Evolutionary conservation across 2,888 invertebrate genomes (phyloP), one percentile per base, ranked within the genome.

Genomic region (Sepiola atlantica): DNA sequence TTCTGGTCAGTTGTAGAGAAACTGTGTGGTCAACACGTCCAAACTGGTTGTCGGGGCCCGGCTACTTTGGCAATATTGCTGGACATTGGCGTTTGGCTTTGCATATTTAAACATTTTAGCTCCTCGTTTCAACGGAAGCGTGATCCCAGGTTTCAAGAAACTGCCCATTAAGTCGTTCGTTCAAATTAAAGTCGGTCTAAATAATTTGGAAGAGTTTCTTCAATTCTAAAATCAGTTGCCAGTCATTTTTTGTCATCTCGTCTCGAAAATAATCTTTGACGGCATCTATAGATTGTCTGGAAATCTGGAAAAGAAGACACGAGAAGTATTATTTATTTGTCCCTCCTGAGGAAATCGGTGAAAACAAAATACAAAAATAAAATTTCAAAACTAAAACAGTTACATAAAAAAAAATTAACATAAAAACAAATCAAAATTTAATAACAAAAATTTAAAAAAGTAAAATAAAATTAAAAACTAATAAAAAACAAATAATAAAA

Each of bases 221-320:
- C 97, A 99, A 98, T 98, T 99, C 99, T 95, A 99, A 98, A 98
- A 99, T 99, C 95, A 99, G 98, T 97, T 99, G 98, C 99, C 99
- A 99, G 97, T 99, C 99, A 95, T 98, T 98, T 98, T 99, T 99
- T 97, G 98, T 98, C 96, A 99, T 98, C 97, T 99, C 99, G 96
- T 99, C 99, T 95, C 99, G 98, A 98, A 99, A 99, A 98, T 99
- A 99, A 96, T 99, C 99, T 98, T 99, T 99, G 98, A 99, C 99
- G 20, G 99, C 99, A 97, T 99, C 99, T 97, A 99, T 99, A 95
- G 99, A 99, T 97, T 99, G 99, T 94, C 99, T 98, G 94, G 99
- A 98, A 97, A 99, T 99, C 99, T 99, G 98, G 21, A 98, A 96
- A 96, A 96, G 95, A 95, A 95, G 95, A 94, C 94, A 93, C 94